Conservation (phyloP, 2,113 vertebrate species). For the Octodon degus region DNA sequence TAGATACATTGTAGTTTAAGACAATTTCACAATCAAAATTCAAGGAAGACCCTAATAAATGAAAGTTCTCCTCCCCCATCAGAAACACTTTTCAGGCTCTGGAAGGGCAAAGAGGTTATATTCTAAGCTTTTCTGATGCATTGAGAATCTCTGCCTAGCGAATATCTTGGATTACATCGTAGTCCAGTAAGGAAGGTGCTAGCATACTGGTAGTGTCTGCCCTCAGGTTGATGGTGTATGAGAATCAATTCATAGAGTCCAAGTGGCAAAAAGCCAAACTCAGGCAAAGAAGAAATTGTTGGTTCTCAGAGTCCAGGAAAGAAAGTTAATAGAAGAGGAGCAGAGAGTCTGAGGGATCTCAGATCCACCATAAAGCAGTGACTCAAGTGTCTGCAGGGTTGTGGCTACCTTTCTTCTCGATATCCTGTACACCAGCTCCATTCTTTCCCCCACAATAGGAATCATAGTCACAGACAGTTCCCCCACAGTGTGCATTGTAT, state of each 20-base stretch:
- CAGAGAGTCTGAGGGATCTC: neutral
- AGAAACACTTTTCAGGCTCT: neutral
- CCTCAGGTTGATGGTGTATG: neutral
- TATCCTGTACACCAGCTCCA: neutral
- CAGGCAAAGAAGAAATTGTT: neutral
- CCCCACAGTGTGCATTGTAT: neutral
- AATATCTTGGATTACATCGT: neutral
- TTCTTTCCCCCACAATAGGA: neutral
- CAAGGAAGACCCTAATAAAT: neutral
- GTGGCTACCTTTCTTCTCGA: neutral
- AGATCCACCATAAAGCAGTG: neutral
- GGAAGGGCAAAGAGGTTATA: neutral
- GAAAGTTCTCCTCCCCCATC: neutral
- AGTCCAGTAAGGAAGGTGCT: neutral
- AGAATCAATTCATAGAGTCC: neutral
- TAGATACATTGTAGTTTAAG: neutral
- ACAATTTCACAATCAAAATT: neutral
- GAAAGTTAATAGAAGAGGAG: neutral
- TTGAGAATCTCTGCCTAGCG: neutral
- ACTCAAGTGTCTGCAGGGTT: neutral
- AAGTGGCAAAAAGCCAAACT: neutral
- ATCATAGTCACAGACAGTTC: neutral
- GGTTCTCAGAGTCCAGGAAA: neutral
- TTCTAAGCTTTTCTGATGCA: neutral
- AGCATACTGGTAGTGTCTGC: neutral